Base-by-base conservation (phyloP, 2,113 vertebrate genomes). In the Monarcha castaneiventris region DNA sequence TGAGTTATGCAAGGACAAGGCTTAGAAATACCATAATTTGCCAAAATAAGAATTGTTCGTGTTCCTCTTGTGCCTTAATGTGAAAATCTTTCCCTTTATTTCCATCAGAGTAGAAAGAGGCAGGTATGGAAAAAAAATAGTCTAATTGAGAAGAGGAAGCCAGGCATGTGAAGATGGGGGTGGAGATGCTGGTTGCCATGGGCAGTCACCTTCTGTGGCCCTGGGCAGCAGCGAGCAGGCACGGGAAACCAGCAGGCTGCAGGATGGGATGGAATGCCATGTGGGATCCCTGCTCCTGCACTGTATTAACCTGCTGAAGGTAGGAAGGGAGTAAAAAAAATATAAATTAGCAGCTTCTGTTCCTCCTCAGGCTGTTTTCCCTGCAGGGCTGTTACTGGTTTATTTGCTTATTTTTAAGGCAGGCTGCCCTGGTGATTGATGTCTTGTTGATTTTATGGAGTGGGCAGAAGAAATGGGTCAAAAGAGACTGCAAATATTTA, bases 201-300 rank as follows among this genome's bases (percentile, higher is more conserved):
- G 49, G 35, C 43, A 73, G 27, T 15, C 33, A 84, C 7, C 13
- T 54, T 27, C 68, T 73, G 39, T 39, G 39, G 39, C 39, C 39
- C 39, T 54, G 48, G 48, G 27, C 2, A 13, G 20, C 69, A 32
- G 29, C 0, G 1, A 61, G 46, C 1, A 2, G n/a, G 72, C 75
- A 39, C 1, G 0, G 64, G 29, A 54, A 54, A 54, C 29, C 49
- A 39, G 59, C 10, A 35, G 16, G 67, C 33, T 37, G 26, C 1
- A 1, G 29, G 4, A 18, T 5, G 46, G 14, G 3, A 37, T 3
- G 46, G 18, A 63, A 77, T 6, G 3, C 13, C 68, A 37, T 0
- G 0, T 5, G n/a, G 16, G 10, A 9, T 33, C 43, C 39, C 30
- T 13, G 3, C 7, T 26, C 13, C 10, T 58, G 55, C 14, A 30